These are phyloP conservation scores for Odobenus rosmarus DNA, from an alignment of 2,113 vertebrate species.

Conservation along the genomic window DNA sequence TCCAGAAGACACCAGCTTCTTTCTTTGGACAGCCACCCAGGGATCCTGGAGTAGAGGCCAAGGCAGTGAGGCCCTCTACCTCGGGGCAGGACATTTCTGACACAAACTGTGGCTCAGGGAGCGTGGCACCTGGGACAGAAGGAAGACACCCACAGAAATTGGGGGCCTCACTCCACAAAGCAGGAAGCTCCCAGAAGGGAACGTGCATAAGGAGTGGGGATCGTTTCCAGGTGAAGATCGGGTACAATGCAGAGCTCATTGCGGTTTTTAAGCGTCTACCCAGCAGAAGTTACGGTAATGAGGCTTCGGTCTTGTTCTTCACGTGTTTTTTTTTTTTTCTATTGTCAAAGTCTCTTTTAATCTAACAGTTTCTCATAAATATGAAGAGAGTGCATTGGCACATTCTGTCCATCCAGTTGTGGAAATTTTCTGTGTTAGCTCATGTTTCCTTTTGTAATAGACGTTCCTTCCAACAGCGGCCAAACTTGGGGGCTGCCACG, in stretches of 20 bases:
- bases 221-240: conserved; percentile 93
- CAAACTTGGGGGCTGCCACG: not conserved
- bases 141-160: not conserved
- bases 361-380: conserved; percentile 20
- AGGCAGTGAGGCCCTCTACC: not conserved
- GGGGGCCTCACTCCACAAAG: conserved; percentile 78
- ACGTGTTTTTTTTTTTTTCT: not conserved
- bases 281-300: conserved; percentile 93
- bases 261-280: conserved; percentile 92
- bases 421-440: conserved; percentile 32
- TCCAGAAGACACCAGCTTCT: not conserved
- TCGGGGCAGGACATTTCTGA: not conserved
- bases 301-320: not conserved
- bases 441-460: conserved; percentile 22
- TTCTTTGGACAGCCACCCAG: not conserved
- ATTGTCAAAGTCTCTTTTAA: conserved; percentile 51
- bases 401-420: conserved; percentile 52
- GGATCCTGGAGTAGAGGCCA: not conserved
- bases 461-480: not conserved
- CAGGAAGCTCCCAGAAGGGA: conserved; percentile 83
- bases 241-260: conserved; percentile 92
- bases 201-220: conserved; percentile 88
- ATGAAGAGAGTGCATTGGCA: not conserved
- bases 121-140: not conserved
- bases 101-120: not conserved